A percentile compares a stretch with the other conserved stretches of the same genome.
These are phyloP conservation scores for Todus mexicanus DNA, from an alignment of 2,797 vertebrate genomes.

Conservation along the genomic window DNA sequence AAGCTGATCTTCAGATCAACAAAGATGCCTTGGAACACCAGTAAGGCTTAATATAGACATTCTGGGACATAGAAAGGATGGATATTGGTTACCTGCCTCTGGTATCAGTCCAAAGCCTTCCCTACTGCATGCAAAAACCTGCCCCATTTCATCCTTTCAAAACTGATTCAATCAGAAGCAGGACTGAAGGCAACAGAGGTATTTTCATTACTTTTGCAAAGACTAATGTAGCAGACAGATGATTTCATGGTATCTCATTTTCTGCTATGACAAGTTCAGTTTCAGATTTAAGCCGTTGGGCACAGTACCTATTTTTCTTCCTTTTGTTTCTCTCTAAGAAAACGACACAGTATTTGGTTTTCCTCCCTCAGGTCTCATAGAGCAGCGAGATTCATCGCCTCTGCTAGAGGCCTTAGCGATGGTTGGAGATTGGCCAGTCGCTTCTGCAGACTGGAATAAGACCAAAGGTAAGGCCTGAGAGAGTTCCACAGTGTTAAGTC, in stretches of 20 bases:
- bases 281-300: background rate
- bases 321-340: background rate
- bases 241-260: background rate
- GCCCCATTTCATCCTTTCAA: background rate
- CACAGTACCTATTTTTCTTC: background rate
- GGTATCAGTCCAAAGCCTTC: background rate
- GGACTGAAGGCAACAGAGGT: background rate
- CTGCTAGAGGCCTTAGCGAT: slow-evolving; percentile 82
- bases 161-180: background rate
- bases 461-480: slow-evolving; percentile 77
- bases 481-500: background rate
- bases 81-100: background rate
- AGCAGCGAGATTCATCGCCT: slow-evolving; percentile 87
- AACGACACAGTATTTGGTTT: background rate
- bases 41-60: background rate
- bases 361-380: slow-evolving; percentile 82
- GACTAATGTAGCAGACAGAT: background rate
- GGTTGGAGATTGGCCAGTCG: slow-evolving; percentile 92
- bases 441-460: slow-evolving; percentile 84
- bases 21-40: background rate
- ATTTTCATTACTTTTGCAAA: background rate
- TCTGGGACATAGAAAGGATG: background rate
- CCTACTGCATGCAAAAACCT: background rate
- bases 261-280: background rate
- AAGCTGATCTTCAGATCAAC: background rate